Percentiles rank a stretch among this genome's conserved stretches.
Conservation (phyloP, 2,113 vertebrate species). For the Colinus virginianus region DNA sequence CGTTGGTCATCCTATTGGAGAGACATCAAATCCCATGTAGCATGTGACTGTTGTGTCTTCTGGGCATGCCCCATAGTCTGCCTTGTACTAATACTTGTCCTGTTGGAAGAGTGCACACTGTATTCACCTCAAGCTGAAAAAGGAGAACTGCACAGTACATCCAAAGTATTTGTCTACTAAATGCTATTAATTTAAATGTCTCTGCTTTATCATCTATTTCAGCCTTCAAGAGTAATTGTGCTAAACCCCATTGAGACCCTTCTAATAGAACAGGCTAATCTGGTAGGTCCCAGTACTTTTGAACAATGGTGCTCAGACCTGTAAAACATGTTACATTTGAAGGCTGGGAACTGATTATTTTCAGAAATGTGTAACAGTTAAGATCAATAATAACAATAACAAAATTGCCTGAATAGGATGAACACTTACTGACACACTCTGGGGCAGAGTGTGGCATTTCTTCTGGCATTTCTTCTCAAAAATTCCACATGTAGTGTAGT, state of each 20-base stretch:
- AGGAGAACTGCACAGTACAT: not conserved
- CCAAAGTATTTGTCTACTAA: not conserved
- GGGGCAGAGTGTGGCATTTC: no score
- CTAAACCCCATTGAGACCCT: not conserved
- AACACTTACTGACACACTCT: not conserved
- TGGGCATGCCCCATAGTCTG: not conserved
- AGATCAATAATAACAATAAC: not conserved
- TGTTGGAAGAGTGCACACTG: not conserved
- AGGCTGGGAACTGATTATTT: not conserved
- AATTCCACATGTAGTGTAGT: not conserved
- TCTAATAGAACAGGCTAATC: not conserved
- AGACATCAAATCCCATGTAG: fast-evolving
- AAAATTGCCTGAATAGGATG: not conserved
- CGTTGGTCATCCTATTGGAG: not conserved
- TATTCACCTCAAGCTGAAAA: not conserved
- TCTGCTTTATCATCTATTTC: not conserved
- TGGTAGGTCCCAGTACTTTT: not conserved
- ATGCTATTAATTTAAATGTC: not conserved
- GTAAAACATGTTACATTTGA: not conserved
- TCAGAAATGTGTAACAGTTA: not conserved
- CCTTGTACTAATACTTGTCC: no score
- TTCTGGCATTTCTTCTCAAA: not conserved
- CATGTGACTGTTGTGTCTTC: not conserved
- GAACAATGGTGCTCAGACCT: not conserved
- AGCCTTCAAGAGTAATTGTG: not conserved